These are phyloP conservation scores for Caenorhabditis macrosperma DNA, from an alignment of 2,888 invertebrate species.

Conservation along the genomic window DNA sequence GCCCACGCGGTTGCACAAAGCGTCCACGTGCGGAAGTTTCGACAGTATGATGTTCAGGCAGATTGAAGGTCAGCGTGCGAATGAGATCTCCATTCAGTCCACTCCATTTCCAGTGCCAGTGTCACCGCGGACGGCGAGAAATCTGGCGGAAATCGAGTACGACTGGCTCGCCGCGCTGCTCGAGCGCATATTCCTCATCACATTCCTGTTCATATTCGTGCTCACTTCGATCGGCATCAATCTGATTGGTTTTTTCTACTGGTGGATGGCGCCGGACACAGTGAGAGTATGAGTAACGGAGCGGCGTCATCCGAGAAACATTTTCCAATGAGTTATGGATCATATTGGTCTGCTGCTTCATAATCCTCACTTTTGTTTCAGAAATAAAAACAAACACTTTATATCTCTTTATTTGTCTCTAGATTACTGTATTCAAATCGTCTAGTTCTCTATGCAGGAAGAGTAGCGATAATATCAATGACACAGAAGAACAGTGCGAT, in stretches of 20 bases:
- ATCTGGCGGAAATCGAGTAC: constrained; percentile 77
- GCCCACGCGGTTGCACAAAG: constrained; percentile 49
- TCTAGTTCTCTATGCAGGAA: too few species aligned
- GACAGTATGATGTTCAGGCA: constrained; percentile 58
- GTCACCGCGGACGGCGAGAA: constrained; percentile 70
- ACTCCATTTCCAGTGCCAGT: constrained; percentile 28
- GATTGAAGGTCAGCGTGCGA: constrained; percentile 35
- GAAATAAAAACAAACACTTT: constrained; percentile 1
- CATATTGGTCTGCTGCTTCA: constrained; percentile 39
- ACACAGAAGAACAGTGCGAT: background rate
- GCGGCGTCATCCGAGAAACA: constrained; percentile 34
- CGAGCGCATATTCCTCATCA: constrained; percentile 74
- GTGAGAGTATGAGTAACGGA: constrained; percentile 41
- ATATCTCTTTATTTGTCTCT: too few species aligned
- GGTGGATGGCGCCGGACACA: constrained; percentile 67
- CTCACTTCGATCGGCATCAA: constrained; percentile 74
- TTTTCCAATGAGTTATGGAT: constrained; percentile 26
- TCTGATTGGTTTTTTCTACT: constrained; percentile 70
- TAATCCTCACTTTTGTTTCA: background rate
- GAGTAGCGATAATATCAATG: background rate
- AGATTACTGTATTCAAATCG: too few species aligned
- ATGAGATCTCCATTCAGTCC: background rate
- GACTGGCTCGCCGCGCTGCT: constrained; percentile 78
- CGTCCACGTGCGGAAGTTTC: constrained; percentile 61
- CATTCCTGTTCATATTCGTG: constrained; percentile 71